phyloP scores from a whole-genome alignment of 1,140 invertebrate genomes.

The Thaumetopoea pityocampa region DNA sequence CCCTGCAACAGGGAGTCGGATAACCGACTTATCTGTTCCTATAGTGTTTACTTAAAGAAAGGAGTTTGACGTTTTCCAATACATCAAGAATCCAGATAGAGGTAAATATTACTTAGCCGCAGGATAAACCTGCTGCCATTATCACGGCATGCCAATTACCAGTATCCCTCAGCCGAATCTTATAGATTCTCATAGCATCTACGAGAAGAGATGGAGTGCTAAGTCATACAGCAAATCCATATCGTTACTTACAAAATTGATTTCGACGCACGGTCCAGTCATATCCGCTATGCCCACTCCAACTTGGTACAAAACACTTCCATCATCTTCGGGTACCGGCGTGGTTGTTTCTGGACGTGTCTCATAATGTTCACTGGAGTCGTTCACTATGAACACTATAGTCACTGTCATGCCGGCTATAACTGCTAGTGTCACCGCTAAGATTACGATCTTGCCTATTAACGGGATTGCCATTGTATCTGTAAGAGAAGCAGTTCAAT shows the following conservation, averaged over 20 bases:
- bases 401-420: conserved; percentile 37
- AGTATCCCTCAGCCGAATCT: too few species aligned
- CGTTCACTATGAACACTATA: conserved; percentile 32
- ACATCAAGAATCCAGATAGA: too few species aligned
- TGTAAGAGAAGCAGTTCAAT: too few species aligned
- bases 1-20: too few species aligned
- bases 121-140: too few species aligned
- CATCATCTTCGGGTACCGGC: conserved; percentile 4
- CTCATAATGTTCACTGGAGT: background rate
- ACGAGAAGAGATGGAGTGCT: background rate
- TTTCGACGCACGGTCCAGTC: conserved; percentile 93
- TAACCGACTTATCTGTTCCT: too few species aligned
- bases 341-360: conserved; percentile 1
- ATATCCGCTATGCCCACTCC: conserved; percentile 90
- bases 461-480: conserved; percentile 38
- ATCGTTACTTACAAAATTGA: conserved; percentile 87
- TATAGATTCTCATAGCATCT: too few species aligned
- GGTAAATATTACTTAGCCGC: too few species aligned
- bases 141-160: too few species aligned
- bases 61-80: too few species aligned
- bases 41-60: too few species aligned
- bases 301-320: conserved; percentile 56
- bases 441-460: conserved; percentile 37
- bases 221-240: background rate
- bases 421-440: conserved; percentile 29